Percentiles rank a stretch among this genome's conserved stretches.
phyloP scores from a whole-genome alignment of 2,113 vertebrate genomes.

The Hippoglossus stenolepis region DNA sequence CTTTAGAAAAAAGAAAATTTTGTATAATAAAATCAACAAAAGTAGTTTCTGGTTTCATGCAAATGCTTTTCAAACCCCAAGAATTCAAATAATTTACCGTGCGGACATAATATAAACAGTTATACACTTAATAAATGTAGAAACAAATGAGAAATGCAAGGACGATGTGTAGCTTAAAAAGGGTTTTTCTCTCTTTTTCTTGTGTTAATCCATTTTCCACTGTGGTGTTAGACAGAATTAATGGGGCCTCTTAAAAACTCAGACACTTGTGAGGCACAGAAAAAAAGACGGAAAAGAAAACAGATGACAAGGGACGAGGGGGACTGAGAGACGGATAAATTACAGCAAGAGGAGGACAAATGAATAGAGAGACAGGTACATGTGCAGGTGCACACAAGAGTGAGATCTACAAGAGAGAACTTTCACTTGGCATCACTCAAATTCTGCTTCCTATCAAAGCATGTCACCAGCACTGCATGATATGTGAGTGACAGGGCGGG shows the following conservation, averaged over 20 bases:
- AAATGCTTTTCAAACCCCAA: too few species aligned
- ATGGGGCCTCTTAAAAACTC: constrained; percentile 65
- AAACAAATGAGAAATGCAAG: not conserved
- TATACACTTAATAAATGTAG: too few species aligned
- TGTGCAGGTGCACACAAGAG: constrained; percentile 6
- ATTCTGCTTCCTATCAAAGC: constrained; percentile 28
- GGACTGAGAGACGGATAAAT: constrained; percentile 19
- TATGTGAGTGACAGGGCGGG: constrained; percentile 57
- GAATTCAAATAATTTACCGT: too few species aligned
- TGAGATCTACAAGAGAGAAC: not conserved
- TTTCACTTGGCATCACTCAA: not conserved
- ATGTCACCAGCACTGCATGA: constrained; percentile 31
- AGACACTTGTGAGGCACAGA: constrained; percentile 16
- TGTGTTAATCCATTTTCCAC: constrained; percentile 44
- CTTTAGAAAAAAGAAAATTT: too few species aligned
- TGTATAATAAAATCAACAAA: too few species aligned
- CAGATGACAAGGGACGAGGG: constrained; percentile 32
- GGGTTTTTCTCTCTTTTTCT: too few species aligned
- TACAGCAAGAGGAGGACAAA: constrained; percentile 17
- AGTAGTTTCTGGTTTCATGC: too few species aligned
- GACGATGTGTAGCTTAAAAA: constrained; percentile 2
- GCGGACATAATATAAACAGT: too few species aligned
- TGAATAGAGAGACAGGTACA: not conserved
- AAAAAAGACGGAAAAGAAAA: constrained; percentile 31
- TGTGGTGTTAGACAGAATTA: constrained; percentile 24